Conservation (phyloP, 2,797 vertebrate genomes). For the Anguilla marmorata region DNA sequence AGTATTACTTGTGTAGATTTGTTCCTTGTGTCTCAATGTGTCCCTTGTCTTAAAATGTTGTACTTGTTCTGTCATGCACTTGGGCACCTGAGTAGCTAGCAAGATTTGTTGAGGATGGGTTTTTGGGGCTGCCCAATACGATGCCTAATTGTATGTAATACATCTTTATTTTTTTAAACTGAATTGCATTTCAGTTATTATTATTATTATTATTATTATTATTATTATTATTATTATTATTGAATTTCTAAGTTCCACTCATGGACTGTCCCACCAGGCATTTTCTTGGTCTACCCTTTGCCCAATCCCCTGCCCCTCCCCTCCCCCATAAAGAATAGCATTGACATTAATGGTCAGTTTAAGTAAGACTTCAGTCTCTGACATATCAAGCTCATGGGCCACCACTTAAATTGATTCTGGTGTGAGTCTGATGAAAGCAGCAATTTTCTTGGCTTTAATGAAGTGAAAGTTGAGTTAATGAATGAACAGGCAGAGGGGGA, state of each 20-base stretch:
- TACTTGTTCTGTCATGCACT: neutral
- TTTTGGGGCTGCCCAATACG: neutral
- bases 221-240: neutral
- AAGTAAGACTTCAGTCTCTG: slow-evolving; percentile 2
- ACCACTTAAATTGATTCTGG: neutral
- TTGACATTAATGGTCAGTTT: neutral
- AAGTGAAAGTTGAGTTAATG: neutral
- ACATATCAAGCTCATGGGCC: neutral
- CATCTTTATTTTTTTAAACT: neutral
- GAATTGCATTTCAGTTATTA: neutral
- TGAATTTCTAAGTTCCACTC: neutral
- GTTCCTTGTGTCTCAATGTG: neutral
- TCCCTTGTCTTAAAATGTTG: slow-evolving; percentile 4
- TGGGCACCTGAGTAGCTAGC: neutral
- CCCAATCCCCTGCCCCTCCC: neutral
- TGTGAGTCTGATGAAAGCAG: neutral
- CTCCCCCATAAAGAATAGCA: neutral
- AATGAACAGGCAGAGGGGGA: neutral
- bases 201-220: neutral
- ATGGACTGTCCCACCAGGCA: neutral
- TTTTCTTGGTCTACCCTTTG: neutral
- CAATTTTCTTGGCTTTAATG: neutral
- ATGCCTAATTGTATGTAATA: neutral
- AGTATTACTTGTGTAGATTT: neutral
- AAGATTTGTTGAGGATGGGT: neutral